phyloP scores from a whole-genome alignment of 2,113 vertebrate genomes.

The Sylvietta virens region DNA sequence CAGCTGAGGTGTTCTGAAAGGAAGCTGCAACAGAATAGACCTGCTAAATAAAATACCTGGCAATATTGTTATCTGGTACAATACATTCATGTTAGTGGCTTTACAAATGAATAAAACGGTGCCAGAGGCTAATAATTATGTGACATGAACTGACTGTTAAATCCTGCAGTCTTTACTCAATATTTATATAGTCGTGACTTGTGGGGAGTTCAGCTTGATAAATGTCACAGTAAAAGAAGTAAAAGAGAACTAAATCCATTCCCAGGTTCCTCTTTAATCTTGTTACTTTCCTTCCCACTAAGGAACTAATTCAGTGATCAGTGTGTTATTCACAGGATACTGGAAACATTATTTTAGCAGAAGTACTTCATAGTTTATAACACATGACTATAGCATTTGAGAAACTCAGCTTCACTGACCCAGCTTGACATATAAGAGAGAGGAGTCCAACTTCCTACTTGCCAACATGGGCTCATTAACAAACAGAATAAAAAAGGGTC shows the following conservation, averaged over 20 bases:
- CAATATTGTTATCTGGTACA: constrained; percentile 31
- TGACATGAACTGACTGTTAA: constrained; percentile 40
- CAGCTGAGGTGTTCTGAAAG: background rate
- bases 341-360: background rate
- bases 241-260: constrained; percentile 13
- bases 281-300: constrained; percentile 1
- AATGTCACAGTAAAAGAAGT: constrained; percentile 25
- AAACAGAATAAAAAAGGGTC: constrained; percentile 44
- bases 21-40: background rate
- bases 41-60: constrained; percentile 35
- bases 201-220: constrained; percentile 18
- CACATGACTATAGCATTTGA: constrained; percentile 23
- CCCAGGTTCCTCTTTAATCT: constrained; percentile 36
- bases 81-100: constrained; percentile 26
- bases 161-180: constrained; percentile 43
- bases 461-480: constrained; percentile 45
- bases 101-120: constrained; percentile 40
- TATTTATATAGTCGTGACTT: constrained; percentile 44
- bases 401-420: constrained; percentile 51
- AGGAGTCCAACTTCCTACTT: constrained; percentile 55
- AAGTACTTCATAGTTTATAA: background rate
- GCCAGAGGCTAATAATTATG: constrained; percentile 46
- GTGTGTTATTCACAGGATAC: background rate
- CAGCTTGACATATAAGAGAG: constrained; percentile 17
- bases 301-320: constrained; percentile 15